Conservation (phyloP, 2,797 vertebrate genomes). For the Graptemys geographica region DNA sequence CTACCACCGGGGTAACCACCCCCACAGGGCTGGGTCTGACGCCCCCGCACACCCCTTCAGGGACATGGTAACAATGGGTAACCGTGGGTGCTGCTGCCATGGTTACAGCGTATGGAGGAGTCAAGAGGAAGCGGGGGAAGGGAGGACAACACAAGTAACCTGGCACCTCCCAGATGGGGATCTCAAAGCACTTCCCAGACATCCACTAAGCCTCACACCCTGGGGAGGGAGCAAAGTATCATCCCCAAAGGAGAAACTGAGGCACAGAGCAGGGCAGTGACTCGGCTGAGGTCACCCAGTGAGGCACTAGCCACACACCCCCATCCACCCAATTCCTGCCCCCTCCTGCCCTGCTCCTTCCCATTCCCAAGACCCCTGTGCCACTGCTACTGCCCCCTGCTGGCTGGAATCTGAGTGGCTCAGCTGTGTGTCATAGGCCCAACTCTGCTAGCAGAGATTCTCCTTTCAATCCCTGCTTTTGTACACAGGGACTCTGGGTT, state of each 20-base stretch:
- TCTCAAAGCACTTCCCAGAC: background rate
- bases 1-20: background rate
- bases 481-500: background rate
- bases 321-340: background rate
- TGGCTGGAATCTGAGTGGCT: background rate
- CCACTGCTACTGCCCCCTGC: background rate
- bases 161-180: background rate
- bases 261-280: background rate
- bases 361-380: background rate
- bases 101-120: background rate
- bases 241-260: background rate
- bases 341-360: background rate
- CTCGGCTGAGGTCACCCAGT: background rate
- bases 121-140: background rate
- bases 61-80: no score
- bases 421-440: background rate
- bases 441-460: background rate
- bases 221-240: background rate
- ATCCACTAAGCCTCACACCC: background rate
- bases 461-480: background rate
- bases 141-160: background rate
- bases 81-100: no score
- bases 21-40: no score
- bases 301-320: no score
- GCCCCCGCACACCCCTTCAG: background rate